Evolutionary conservation across 37 sponge, comb jelly and placozoan genomes (phyloP), one percentile per base, ranked within the genome.

Genomic region (Chondrilla cf. caribensis): DNA sequence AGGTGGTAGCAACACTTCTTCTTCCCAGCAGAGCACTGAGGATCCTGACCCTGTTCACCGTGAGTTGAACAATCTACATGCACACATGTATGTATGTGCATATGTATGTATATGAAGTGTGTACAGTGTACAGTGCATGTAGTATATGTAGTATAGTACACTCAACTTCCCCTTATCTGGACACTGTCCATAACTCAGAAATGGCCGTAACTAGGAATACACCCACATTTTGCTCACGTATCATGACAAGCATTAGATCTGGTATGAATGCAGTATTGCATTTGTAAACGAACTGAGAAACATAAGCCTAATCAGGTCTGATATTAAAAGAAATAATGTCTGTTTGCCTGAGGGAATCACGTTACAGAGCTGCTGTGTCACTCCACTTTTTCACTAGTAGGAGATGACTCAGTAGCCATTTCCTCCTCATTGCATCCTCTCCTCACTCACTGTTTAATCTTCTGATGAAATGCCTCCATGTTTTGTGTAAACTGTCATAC

Each of bases 281-380:
- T 22, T 17, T 11, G 11, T 17, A 18, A 54, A 54, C 17, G 17
- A 26, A 60, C 28, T 26, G 57, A 54, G 17, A 28, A 6, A 22
- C 5, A 26, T 60, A 19, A n/a, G 22, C 9, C 64, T 60, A 60
- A 60, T 60, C 64, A 60, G 64, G 6, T 60, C 64, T 60, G 64
- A n/a, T 60, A 60, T 21, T 21, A 60, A 60, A 60, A 7, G 64
- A 60, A 60, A 26, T 60, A 60, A 60, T 60, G 22, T 60, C 22
- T 60, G 64, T 60, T 60, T 60, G 64, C 64, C 38, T 72, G 17
- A 72, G 38, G 15, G 75, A 72, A 29, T 72, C 75, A 38, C 44
- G 38, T 72, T 38, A 29, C 75, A 72, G 32, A 72, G 75, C 75
- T 40, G 75, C 32, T 29, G 75, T 72, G 75, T 72, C 75, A 72